These are phyloP conservation scores for Decapterus maruadsi DNA, from an alignment of 2,797 vertebrate genomes.

Conservation along the genomic window DNA sequence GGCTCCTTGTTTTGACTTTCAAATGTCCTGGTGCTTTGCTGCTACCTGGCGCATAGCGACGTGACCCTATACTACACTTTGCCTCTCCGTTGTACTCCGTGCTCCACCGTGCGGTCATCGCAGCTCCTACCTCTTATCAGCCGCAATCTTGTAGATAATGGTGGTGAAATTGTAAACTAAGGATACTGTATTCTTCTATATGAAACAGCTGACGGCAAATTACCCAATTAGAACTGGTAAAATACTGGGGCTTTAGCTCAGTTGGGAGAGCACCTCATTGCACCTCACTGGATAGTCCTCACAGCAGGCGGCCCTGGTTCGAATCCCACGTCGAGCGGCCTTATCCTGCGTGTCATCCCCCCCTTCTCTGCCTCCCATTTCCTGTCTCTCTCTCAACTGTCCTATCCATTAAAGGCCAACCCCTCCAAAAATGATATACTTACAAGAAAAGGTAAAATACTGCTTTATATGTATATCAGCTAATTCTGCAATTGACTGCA, in stretches of 20 bases:
- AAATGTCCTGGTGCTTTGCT: slow-evolving; percentile 20
- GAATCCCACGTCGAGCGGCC: too few species aligned
- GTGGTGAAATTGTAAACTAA: slow-evolving; percentile 3
- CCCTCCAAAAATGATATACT: too few species aligned
- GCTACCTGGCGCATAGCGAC: neutral
- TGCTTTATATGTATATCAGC: neutral
- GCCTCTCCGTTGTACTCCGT: neutral
- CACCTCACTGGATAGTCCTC: too few species aligned
- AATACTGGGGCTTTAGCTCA: too few species aligned
- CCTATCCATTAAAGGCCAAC: too few species aligned
- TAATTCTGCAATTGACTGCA: neutral
- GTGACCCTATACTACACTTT: neutral
- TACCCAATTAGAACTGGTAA: slow-evolving; percentile 7
- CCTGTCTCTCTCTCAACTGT: too few species aligned
- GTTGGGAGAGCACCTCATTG: too few species aligned
- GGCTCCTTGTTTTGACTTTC: slow-evolving; percentile 33
- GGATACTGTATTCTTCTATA: neutral
- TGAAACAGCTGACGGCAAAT: slow-evolving; percentile 2
- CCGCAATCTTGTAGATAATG: neutral
- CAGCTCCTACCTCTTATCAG: neutral
- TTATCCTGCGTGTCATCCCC: too few species aligned
- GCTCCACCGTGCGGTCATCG: neutral
- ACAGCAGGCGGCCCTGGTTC: too few species aligned
- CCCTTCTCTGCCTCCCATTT: too few species aligned
- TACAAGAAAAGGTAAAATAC: neutral